A percentile compares a stretch with the other conserved stretches of the same genome.
These are phyloP conservation scores for Herminia tarsipennalis DNA, from an alignment of 2,888 invertebrate genomes.

Conservation along the genomic window DNA sequence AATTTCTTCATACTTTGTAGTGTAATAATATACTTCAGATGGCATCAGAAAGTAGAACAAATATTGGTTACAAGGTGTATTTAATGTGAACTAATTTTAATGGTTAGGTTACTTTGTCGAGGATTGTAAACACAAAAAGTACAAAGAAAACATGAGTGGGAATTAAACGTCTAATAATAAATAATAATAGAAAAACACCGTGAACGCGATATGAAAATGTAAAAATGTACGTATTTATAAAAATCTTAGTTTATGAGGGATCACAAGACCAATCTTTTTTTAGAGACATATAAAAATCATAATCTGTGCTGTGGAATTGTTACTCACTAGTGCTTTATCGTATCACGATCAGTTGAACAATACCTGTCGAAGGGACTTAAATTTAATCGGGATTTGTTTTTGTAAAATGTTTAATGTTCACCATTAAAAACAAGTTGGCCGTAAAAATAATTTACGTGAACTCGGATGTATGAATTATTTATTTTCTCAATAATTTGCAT, in stretches of 20 bases:
- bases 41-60: slow-evolving; percentile 74
- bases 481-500: slow-evolving; percentile 59
- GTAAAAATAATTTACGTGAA: slow-evolving; percentile 34
- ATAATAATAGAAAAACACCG: slow-evolving; percentile 53
- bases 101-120: slow-evolving; percentile 69
- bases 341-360: slow-evolving; percentile 35
- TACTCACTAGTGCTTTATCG: slow-evolving; percentile 58
- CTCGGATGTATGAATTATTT: slow-evolving; percentile 38
- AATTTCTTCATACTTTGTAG: slow-evolving; percentile 65
- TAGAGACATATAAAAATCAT: slow-evolving; percentile 45
- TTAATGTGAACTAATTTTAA: slow-evolving; percentile 68
- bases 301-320: slow-evolving; percentile 70
- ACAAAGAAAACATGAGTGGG: slow-evolving; percentile 73
- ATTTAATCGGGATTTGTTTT: slow-evolving; percentile 13
- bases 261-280: slow-evolving; percentile 65
- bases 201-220: slow-evolving; percentile 60
- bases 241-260: slow-evolving; percentile 56
- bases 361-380: slow-evolving; percentile 30
- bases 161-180: slow-evolving; percentile 56
- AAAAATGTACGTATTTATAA: slow-evolving; percentile 69
- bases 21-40: slow-evolving; percentile 64
- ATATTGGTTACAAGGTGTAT: slow-evolving; percentile 67
- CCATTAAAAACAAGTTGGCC: slow-evolving; percentile 25
- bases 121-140: slow-evolving; percentile 74
- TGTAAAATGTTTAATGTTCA: slow-evolving; percentile 20